Conservation (phyloP, 2,888 invertebrate genomes). For the Sepioteuthis lessoniana region DNA sequence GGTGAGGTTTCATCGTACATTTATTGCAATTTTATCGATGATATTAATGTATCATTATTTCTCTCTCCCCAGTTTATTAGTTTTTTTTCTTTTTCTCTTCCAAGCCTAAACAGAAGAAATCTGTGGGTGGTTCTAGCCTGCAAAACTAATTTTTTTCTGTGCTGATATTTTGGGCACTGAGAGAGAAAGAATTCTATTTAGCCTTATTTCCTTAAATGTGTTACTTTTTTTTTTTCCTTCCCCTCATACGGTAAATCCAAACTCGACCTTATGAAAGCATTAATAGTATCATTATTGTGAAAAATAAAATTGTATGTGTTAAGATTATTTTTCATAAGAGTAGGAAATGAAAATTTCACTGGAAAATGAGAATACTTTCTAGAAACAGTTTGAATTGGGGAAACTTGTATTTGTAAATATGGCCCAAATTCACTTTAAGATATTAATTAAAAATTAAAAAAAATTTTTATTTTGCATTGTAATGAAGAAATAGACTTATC, state of each 20-base stretch:
- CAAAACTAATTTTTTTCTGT: not conserved
- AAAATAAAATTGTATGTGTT: too few species aligned
- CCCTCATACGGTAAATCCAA: not conserved
- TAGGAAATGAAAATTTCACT: too few species aligned
- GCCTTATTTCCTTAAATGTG: not conserved
- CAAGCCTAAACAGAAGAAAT: not conserved
- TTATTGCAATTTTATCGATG: not conserved
- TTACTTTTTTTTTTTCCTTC: not conserved
- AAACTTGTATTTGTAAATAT: too few species aligned
- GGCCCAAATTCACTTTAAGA: too few species aligned
- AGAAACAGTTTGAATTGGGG: too few species aligned
- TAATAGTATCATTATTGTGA: too few species aligned
- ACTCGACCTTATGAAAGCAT: not conserved
- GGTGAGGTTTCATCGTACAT: not conserved
- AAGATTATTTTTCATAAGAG: too few species aligned
- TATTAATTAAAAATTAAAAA: too few species aligned
- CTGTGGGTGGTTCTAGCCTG: constrained; percentile 33
- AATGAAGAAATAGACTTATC: too few species aligned
- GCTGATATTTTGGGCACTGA: not conserved
- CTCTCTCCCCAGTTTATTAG: not conserved
- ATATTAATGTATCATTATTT: not conserved
- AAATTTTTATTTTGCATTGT: too few species aligned
- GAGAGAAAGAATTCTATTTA: not conserved
- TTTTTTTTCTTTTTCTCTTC: not conserved
- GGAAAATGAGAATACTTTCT: too few species aligned